phyloP scores from a whole-genome alignment of 2,113 vertebrate genomes.

The Atherinomorus stipes region DNA sequence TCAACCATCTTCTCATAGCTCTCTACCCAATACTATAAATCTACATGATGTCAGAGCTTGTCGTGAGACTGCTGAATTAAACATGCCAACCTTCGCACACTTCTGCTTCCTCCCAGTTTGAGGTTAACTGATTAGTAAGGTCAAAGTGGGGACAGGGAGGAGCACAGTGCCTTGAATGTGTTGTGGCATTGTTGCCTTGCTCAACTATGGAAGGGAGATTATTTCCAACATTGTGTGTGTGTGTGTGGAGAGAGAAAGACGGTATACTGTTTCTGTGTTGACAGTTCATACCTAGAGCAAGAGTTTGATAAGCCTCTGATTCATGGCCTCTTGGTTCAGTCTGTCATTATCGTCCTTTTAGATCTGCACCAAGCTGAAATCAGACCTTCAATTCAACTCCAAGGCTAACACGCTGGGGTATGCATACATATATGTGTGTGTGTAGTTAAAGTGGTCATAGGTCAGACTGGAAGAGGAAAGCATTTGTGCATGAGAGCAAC shows the following conservation, averaged over 20 bases:
- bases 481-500: constrained; percentile 11
- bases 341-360: constrained; percentile 56
- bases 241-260: neutral
- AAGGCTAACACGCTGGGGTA: constrained; percentile 26
- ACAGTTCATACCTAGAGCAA: constrained; percentile 65
- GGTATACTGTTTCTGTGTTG: constrained; percentile 42
- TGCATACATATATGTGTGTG: constrained; percentile 18
- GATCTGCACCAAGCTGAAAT: constrained; percentile 60
- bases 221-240: constrained; percentile 24
- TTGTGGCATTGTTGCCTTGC: constrained; percentile 32
- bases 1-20: constrained; percentile 49
- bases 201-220: constrained; percentile 22
- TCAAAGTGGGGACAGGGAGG: constrained; percentile 21
- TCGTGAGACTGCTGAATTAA: constrained; percentile 71
- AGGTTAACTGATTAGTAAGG: constrained; percentile 52
- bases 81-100: constrained; percentile 56
- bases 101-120: constrained; percentile 23
- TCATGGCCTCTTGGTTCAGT: constrained; percentile 66
- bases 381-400: constrained; percentile 57
- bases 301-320: constrained; percentile 71
- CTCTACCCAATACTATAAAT: constrained; percentile 63
- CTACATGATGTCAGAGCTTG: constrained; percentile 46
- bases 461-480: constrained; percentile 23
- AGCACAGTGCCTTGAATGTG: constrained; percentile 23
- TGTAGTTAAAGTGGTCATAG: constrained; percentile 32